Evolutionary conservation across 2,113 vertebrate species (phyloP).

Genomic region (Ochotona princeps): DNA sequence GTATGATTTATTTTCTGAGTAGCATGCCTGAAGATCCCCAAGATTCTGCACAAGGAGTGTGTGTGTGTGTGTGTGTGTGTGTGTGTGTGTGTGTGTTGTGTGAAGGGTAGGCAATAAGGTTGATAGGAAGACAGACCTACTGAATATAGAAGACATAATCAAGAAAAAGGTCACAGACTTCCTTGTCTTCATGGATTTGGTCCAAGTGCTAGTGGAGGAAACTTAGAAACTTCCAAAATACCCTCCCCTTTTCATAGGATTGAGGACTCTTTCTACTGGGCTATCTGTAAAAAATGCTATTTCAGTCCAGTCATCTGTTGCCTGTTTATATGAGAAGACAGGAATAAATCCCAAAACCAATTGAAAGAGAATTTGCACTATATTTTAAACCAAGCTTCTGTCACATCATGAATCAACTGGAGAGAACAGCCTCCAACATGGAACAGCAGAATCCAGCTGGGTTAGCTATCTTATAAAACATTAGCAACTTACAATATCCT

Average conservation of each 20-base stretch:
- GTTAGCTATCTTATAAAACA: constrained; percentile 22
- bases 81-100: not conserved
- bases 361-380: constrained; percentile 51
- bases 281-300: constrained; percentile 71
- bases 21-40: not conserved
- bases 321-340: constrained; percentile 55
- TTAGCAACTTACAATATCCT: not conserved
- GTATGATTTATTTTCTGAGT: not conserved
- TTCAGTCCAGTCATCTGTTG: constrained; percentile 59
- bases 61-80: not conserved
- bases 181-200: not conserved
- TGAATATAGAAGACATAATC: not conserved
- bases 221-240: not conserved
- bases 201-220: not conserved
- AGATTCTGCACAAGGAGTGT: not conserved
- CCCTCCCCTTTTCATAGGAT: not conserved
- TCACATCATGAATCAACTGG: constrained; percentile 63
- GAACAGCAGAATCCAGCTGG: constrained; percentile 39
- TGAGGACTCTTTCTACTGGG: constrained; percentile 24
- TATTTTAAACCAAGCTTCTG: constrained; percentile 78
- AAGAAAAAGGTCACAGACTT: not conserved
- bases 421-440: constrained; percentile 61
- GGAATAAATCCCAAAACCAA: constrained; percentile 72
- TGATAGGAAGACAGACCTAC: not conserved
- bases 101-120: not conserved